These are phyloP conservation scores for Eudemis profundana DNA, from an alignment of 2,888 invertebrate genomes.

Conservation along the genomic window DNA sequence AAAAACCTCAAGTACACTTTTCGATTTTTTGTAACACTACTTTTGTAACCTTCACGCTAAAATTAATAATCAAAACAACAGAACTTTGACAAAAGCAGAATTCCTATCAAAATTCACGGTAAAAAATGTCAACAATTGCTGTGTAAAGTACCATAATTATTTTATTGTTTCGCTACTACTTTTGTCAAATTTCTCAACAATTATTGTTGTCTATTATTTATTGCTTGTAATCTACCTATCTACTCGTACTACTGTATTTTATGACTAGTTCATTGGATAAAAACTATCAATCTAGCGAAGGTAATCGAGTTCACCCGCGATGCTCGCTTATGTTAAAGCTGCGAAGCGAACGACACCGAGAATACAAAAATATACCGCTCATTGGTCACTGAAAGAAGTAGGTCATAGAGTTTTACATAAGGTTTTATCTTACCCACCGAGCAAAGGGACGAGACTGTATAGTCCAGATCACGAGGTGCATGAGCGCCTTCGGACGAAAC, in stretches of 20 bases:
- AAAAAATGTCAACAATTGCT: conserved; percentile 55
- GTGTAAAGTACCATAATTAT: conserved; percentile 53
- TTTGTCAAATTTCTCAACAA: conserved; percentile 72
- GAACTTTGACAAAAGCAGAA: conserved; percentile 73
- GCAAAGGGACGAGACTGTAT: conserved; percentile 4
- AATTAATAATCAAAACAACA: conserved; percentile 62
- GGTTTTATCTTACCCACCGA: not conserved
- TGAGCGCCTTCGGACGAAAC: no score
- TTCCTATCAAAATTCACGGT: conserved; percentile 57
- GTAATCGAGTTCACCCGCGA: conserved; percentile 50
- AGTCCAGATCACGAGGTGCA: no score
- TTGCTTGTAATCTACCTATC: conserved; percentile 79
- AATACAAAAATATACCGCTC: conserved; percentile 58
- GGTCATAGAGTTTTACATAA: conserved; percentile 11
- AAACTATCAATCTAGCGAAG: conserved; percentile 54
- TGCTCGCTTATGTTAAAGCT: conserved; percentile 54
- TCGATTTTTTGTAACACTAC: conserved; percentile 60
- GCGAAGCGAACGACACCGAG: conserved; percentile 63
- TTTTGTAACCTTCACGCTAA: conserved; percentile 56
- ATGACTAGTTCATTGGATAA: conserved; percentile 58
- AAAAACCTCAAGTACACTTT: conserved; percentile 66
- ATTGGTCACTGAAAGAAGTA: conserved; percentile 51
- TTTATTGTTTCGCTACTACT: conserved; percentile 56
- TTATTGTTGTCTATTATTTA: conserved; percentile 66
- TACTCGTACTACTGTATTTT: conserved; percentile 61